Conservation (phyloP, 2,797 vertebrate species). For the Scolopax rusticola region DNA sequence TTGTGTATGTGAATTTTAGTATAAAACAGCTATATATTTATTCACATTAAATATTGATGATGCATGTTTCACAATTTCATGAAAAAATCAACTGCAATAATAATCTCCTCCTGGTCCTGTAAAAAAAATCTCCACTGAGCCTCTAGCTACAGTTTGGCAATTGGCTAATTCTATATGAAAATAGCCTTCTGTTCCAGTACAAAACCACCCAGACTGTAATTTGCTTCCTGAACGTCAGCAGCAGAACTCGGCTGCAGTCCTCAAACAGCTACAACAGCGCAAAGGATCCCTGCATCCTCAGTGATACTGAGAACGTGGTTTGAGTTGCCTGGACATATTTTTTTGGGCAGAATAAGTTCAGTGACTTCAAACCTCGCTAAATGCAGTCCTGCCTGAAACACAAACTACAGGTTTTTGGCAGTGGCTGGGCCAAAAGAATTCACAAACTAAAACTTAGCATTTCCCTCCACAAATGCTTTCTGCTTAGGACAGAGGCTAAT, state of each 20-base stretch:
- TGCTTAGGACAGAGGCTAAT: neutral
- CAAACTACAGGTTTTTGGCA: neutral
- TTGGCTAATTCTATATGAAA: neutral
- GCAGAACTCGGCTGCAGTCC: neutral
- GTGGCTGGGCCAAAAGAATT: neutral
- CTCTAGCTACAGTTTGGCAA: neutral
- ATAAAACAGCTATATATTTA: constrained; percentile 36
- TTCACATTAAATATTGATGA: constrained; percentile 45
- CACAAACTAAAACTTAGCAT: neutral
- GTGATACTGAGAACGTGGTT: neutral
- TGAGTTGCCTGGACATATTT: neutral
- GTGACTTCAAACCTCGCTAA: neutral
- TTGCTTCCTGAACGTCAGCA: neutral
- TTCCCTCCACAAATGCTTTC: neutral
- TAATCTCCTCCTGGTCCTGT: neutral
- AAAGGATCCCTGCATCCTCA: neutral
- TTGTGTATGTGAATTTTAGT: constrained; percentile 13
- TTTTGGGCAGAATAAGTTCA: neutral
- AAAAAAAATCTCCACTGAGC: constrained; percentile 10
- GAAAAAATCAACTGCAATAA: constrained; percentile 1
- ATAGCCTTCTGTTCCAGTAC: neutral
- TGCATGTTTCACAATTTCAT: constrained; percentile 9
- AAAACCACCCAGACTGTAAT: neutral
- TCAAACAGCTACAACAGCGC: neutral
- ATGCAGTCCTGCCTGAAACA: neutral